Conservation (phyloP, 2,113 vertebrate species). For the Sinocyclocheilus anshuiensis region DNA sequence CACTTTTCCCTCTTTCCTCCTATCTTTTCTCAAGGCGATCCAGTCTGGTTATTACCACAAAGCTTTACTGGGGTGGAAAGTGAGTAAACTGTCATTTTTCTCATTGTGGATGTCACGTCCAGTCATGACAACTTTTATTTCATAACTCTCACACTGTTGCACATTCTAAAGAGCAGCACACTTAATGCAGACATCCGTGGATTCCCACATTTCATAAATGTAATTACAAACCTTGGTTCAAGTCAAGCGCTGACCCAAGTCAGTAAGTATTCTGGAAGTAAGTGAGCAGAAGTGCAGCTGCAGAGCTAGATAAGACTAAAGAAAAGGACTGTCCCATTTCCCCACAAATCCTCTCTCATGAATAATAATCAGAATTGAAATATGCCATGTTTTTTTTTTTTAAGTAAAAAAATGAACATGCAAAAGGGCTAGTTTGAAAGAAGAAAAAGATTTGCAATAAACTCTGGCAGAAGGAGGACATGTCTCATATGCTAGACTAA, state of each 20-base stretch:
- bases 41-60: slow-evolving; percentile 97
- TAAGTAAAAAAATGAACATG: slow-evolving; percentile 2
- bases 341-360: slow-evolving; percentile 39
- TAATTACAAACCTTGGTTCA: not conserved
- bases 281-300: slow-evolving; percentile 33
- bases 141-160: not conserved
- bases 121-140: not conserved
- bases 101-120: not conserved
- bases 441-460: not conserved
- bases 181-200: not conserved
- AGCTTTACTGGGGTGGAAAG: slow-evolving; percentile 99
- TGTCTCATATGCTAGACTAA: not conserved
- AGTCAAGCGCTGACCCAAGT: slow-evolving; percentile 27
- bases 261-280: not conserved
- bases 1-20: not conserved
- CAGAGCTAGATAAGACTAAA: slow-evolving; percentile 44
- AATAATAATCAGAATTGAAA: slow-evolving; percentile 41
- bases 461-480: slow-evolving; percentile 7
- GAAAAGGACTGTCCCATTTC: slow-evolving; percentile 23
- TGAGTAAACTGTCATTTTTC: slow-evolving; percentile 75
- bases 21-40: slow-evolving; percentile 80
- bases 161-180: slow-evolving; percentile 11
- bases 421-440: not conserved
- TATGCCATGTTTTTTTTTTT: not conserved
- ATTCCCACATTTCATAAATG: slow-evolving; percentile 14